Evolutionary conservation across 1,140 invertebrate species (phyloP).

Genomic region (Eumaeus atala): DNA sequence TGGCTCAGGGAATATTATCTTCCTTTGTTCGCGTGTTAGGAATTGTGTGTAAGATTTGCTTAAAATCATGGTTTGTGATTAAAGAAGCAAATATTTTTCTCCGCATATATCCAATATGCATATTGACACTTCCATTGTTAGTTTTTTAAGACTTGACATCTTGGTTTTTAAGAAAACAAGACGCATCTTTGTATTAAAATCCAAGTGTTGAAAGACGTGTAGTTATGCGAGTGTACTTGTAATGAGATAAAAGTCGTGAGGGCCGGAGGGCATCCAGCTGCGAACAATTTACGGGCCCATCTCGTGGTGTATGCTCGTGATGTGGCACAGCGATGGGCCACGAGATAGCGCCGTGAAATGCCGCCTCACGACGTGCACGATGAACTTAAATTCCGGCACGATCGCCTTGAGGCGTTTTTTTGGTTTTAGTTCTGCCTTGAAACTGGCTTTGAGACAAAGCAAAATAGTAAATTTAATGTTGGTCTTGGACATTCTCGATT

Average conservation of each 20-base stretch:
- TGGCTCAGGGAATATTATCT: too few relatives aligned
- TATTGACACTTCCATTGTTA: background rate
- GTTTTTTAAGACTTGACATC: background rate
- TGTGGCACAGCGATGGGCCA: constrained; percentile 41
- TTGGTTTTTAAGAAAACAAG: too few relatives aligned
- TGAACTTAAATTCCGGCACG: constrained; percentile 51
- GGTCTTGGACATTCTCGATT: constrained; percentile 48
- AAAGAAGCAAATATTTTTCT: too few relatives aligned
- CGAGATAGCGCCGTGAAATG: constrained; percentile 58
- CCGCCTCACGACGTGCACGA: constrained; percentile 60
- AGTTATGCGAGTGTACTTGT: constrained; percentile 15
- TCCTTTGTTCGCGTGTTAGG: too few relatives aligned
- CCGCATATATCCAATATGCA: too few relatives aligned
- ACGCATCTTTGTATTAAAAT: background rate
- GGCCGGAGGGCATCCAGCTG: constrained; percentile 43
- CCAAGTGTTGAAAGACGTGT: constrained; percentile 7
- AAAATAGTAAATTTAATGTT: constrained; percentile 46
- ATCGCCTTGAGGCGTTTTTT: constrained; percentile 39
- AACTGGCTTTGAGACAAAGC: constrained; percentile 19
- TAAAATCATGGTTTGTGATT: too few relatives aligned
- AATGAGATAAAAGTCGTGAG: constrained; percentile 24
- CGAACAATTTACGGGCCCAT: constrained; percentile 55
- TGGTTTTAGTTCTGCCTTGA: constrained; percentile 25
- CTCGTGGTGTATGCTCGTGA: constrained; percentile 60
- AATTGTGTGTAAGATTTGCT: too few relatives aligned